Evolutionary conservation across 2,888 invertebrate genomes (phyloP).

Genomic region (Tetranychus piercei): DNA sequence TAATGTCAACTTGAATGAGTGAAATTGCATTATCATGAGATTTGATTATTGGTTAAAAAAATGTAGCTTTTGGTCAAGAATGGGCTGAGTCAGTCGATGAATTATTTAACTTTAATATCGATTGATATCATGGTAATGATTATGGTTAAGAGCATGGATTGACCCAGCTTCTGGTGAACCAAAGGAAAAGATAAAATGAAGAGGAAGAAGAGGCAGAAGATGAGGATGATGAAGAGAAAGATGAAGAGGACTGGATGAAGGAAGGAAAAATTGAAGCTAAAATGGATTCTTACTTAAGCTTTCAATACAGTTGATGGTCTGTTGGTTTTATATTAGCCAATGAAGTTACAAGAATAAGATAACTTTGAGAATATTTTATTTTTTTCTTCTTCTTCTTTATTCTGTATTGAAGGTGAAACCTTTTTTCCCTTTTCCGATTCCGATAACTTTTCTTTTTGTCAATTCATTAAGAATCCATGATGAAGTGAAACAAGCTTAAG

Average conservation of each 20-base stretch:
- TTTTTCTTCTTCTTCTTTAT: too few relatives aligned
- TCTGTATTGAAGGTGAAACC: not conserved
- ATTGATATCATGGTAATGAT: not conserved
- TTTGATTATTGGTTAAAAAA: too few relatives aligned
- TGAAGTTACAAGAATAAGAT: not conserved
- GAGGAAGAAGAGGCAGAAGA: not conserved
- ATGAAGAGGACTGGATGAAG: not conserved
- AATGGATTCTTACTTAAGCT: not conserved
- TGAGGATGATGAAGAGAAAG: not conserved
- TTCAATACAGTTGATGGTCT: not conserved
- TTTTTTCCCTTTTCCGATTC: not conserved
- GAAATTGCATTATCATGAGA: too few relatives aligned
- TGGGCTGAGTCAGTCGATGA: not conserved
- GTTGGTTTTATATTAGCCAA: not conserved
- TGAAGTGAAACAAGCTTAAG: too few relatives aligned
- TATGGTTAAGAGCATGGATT: not conserved
- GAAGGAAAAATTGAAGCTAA: not conserved
- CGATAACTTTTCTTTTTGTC: not conserved
- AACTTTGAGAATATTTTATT: too few relatives aligned
- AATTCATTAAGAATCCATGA: not conserved
- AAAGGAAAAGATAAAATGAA: not conserved
- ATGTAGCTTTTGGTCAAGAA: too few relatives aligned
- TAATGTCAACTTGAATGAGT: too few relatives aligned
- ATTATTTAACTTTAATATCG: not conserved
- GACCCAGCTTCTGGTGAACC: too few relatives aligned